phyloP scores from a whole-genome alignment of 1,140 invertebrate genomes.

The Eueides isabella region DNA sequence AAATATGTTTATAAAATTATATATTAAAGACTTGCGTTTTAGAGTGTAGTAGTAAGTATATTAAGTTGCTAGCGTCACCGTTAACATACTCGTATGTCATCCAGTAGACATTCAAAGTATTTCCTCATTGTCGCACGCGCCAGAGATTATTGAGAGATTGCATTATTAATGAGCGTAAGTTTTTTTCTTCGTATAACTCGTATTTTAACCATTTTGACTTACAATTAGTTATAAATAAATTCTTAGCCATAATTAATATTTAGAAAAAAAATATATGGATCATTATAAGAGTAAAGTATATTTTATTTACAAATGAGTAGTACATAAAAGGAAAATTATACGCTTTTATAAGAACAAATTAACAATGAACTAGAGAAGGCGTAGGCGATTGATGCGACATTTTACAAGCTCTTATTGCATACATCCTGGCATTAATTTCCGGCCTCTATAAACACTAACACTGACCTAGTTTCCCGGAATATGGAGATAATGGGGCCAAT shows the following conservation, averaged over 20 bases:
- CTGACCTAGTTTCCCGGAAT: constrained; percentile 69
- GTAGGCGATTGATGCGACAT: constrained; percentile 48
- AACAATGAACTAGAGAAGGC: constrained; percentile 28
- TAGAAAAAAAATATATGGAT: too few relatives aligned
- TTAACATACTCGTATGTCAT: constrained; percentile 33
- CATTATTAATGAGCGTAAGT: constrained; percentile 48
- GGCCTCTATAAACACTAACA: constrained; percentile 60
- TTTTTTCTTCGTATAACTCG: constrained; percentile 30
- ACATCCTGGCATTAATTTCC: constrained; percentile 65
- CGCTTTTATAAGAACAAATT: neutral
- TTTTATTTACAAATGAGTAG: too few relatives aligned
- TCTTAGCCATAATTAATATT: too few relatives aligned
- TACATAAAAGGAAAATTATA: neutral
- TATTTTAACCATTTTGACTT: neutral
- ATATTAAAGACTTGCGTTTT: neutral
- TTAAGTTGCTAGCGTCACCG: neutral
- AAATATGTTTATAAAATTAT: too few relatives aligned
- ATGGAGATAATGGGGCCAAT: constrained; percentile 63
- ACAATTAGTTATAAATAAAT: neutral
- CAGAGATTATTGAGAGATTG: constrained; percentile 48
- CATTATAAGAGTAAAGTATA: too few relatives aligned
- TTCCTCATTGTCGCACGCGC: constrained; percentile 65
- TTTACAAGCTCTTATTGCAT: constrained; percentile 56
- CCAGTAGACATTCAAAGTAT: constrained; percentile 53
- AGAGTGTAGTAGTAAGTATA: neutral